Evolutionary conservation across 2,113 vertebrate species (phyloP), one percentile per base, ranked within the genome.

Genomic region (Laticauda laticaudata): DNA sequence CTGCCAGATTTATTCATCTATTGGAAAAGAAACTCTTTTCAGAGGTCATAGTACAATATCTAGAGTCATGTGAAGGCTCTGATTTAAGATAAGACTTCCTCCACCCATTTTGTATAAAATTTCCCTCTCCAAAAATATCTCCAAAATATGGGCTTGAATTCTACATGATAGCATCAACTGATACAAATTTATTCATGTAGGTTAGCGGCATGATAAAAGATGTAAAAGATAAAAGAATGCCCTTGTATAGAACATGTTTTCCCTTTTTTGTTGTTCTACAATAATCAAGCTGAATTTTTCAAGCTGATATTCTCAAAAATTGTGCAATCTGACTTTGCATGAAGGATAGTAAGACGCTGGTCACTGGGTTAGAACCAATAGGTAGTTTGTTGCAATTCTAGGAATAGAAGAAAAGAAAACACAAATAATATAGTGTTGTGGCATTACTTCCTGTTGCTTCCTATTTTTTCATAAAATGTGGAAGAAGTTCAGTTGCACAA

Each of bases 11-110:
- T 90, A 91, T 95, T 91, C 34, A 0, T 94, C 87, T 95, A 93
- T 93, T 94, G 89, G 95, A 91, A 86, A 45, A 56, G 92, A 92
- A 87, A 23, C 14, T 93, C 85, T 94, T 91, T 89, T 95, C 92
- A 91, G 92, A 45, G 95, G 89, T 95, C 93, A 93, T 92, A 86
- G 93, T 92, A 51, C 90, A 94, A 93, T 94, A 56, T 88, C 59
- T 39, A 93, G 89, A 8, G 45, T 10, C 51, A 54, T 21, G 69
- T 95, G 90, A 92, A 95, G 87, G 24, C 87, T 81, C 2, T 1
- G 91, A 89, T 94, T 93, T 96, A 90, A 69, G 90, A 93, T 91
- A 95, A 92, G 91, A 94, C 81, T 90, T 4, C 15, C 5, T 93
- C 88, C 45, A 92, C 12, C 2, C 20, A 29, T 85, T 87, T 57